These are phyloP conservation scores for Sipha flava DNA, from an alignment of 1,140 invertebrate genomes.

Conservation along the genomic window DNA sequence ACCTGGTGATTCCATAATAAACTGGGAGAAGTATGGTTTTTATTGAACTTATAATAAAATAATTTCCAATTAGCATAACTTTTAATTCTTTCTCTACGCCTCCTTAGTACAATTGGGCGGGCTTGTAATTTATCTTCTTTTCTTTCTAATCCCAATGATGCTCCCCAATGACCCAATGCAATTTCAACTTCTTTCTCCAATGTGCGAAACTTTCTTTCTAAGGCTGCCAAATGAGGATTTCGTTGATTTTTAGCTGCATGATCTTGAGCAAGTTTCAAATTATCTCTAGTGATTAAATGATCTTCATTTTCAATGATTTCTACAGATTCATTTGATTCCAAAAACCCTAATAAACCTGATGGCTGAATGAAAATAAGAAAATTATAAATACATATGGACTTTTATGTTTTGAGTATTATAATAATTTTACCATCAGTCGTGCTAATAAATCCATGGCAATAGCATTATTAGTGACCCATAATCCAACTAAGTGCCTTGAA, in stretches of 20 bases:
- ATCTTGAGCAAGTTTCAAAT: conserved; percentile 87
- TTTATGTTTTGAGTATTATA: neutral
- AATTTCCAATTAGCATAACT: conserved; percentile 79
- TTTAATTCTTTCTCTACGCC: conserved; percentile 83
- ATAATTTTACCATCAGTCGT: conserved; percentile 69
- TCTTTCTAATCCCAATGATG: conserved; percentile 61
- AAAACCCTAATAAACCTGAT: conserved; percentile 76
- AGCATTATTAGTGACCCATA: conserved; percentile 95
- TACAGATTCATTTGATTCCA: conserved; percentile 80
- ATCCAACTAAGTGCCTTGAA: conserved; percentile 86
- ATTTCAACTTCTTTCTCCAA: conserved; percentile 70
- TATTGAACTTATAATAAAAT: conserved; percentile 92
- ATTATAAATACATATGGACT: neutral
- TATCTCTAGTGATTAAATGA: conserved; percentile 77
- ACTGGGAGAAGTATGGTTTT: conserved; percentile 91
- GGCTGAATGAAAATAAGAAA: conserved; percentile 50
- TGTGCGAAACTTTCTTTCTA: conserved; percentile 62
- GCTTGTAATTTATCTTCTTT: conserved; percentile 54
- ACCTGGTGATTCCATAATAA: conserved; percentile 98
- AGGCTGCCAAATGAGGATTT: conserved; percentile 58
- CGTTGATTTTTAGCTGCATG: conserved; percentile 56
- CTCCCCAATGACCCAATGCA: conserved; percentile 84
- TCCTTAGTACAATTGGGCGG: conserved; percentile 79
- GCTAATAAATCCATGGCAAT: conserved; percentile 80
- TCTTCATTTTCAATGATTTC: conserved; percentile 69